phyloP scores from a whole-genome alignment of 2,797 vertebrate species.

The Pogonophryne albipinna region DNA sequence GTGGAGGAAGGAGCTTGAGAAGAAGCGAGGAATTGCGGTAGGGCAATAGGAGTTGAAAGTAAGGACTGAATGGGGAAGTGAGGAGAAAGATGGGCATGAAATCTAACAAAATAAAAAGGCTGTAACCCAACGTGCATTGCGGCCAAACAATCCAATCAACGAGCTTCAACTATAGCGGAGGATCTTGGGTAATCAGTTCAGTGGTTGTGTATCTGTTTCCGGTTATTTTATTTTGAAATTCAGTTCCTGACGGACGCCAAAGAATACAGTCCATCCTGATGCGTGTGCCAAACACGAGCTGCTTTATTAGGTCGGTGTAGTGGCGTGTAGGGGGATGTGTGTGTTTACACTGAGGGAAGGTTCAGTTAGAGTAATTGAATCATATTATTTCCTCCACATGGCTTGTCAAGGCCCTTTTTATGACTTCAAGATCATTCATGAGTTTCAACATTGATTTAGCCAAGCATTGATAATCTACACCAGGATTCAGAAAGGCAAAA shows the following conservation, averaged over 20 bases:
- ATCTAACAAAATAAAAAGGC: neutral
- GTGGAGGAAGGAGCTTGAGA: conserved; percentile 6
- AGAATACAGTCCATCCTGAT: conserved; percentile 71
- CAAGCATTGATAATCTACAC: conserved; percentile 51
- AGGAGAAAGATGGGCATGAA: neutral
- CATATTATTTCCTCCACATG: conserved; percentile 78
- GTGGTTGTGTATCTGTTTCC: no score
- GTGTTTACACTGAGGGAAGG: conserved; percentile 68
- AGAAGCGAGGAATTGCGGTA: neutral
- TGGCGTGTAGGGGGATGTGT: conserved; percentile 38
- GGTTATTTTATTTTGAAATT: no score
- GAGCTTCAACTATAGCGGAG: no score
- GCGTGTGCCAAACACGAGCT: conserved; percentile 78
- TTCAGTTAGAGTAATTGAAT: conserved; percentile 78
- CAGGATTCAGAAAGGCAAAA: conserved; percentile 26
- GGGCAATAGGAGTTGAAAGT: conserved; percentile 11
- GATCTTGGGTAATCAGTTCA: no score
- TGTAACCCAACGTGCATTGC: no score
- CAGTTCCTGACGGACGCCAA: neutral
- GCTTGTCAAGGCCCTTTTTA: conserved; percentile 81
- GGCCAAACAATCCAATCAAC: no score
- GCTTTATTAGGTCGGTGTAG: conserved; percentile 78
- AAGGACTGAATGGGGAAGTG: neutral
- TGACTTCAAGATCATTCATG: conserved; percentile 78
- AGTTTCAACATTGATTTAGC: conserved; percentile 64